These are phyloP conservation scores for Siniperca undulata DNA, from an alignment of 2,797 vertebrate species.

Conservation along the genomic window DNA sequence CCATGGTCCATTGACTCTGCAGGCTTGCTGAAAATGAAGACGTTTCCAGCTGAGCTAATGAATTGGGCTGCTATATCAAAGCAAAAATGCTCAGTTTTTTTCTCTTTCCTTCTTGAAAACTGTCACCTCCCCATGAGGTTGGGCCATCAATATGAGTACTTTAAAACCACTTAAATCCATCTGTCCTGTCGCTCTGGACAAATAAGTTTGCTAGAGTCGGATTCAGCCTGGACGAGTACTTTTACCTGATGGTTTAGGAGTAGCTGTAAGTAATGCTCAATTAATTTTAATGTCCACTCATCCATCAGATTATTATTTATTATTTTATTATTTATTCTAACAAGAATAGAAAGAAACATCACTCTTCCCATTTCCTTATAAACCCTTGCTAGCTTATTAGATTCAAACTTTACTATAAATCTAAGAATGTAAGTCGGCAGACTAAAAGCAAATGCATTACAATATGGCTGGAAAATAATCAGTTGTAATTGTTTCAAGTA, in stretches of 20 bases:
- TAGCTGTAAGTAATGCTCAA: background rate
- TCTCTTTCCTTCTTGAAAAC: constrained; percentile 23
- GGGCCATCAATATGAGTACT: constrained; percentile 54
- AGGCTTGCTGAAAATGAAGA: constrained; percentile 68
- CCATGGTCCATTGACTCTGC: constrained; percentile 64
- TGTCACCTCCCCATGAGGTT: constrained; percentile 41
- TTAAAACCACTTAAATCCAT: constrained; percentile 62
- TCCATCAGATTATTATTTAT: constrained; percentile 2
- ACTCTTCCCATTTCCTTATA: background rate
- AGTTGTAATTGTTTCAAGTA: constrained; percentile 25
- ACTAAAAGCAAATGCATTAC: constrained; percentile 9
- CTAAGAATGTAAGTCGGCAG: background rate
- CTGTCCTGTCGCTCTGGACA: constrained; percentile 31
- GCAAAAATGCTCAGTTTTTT: constrained; percentile 26
- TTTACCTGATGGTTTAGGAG: constrained; percentile 14
- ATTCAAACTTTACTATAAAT: constrained; percentile 3
- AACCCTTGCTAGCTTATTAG: background rate
- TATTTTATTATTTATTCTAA: constrained; percentile 2
- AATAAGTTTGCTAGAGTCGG: background rate
- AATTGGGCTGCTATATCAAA: constrained; percentile 63
- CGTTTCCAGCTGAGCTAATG: constrained; percentile 67
- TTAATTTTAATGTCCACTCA: constrained; percentile 25
- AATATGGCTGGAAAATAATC: background rate
- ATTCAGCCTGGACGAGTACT: constrained; percentile 2
- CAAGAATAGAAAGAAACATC: background rate